Base-by-base conservation (phyloP, 2,113 vertebrate species). In the Mirounga angustirostris region DNA sequence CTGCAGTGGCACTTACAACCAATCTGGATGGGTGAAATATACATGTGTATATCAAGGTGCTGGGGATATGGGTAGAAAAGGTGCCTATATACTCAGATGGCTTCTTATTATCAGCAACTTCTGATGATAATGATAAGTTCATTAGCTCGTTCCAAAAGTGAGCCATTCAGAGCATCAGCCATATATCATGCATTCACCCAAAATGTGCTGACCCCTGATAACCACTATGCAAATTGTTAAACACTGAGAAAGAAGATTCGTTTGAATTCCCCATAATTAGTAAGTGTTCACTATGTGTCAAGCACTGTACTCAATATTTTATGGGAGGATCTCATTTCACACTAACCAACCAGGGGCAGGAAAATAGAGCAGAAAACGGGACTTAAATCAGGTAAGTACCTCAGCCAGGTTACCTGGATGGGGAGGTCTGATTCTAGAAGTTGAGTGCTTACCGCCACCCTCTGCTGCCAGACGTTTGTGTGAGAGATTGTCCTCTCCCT, bases 391-490 rank as follows among this genome's bases (percentile, higher is more conserved):
- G 26, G 7, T 58, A 14, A 83, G 46, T 50, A 46, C 15, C 54
- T 15, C 52, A 6, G 3, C 33, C 28, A 10, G 21, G n/a, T n/a
- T 16, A 19, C 5, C 21, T 30, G 33, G 30, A 19, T 5, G 12
- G 26, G 54, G 30, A 43, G 43, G 0, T 59, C 33, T 50, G 43
- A 16, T n/a, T 86, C 16, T 52, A 30, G 80, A 58, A 21, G 4
- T 0, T 2, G 18, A 33, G 12, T 9, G 18, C 28, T 46, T 28
- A n/a, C 14, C 2, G 5, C 74, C 5, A 2, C 24, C 30, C 61
- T 21, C 13, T 5, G 30, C 56, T 24, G 63, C 40, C 50, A 54
- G 80, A 46, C 30, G 2, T 16, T 0, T 0, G 5, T 22, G 0
- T 19, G 43, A 26, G 5, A 18, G 5, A 12, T 0, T 2, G 52